Percentiles rank a stretch among this genome's conserved stretches.
These are phyloP conservation scores for Heliopora coerulea DNA, from an alignment of 92 coral and sea anemone species.

Conservation along the genomic window DNA sequence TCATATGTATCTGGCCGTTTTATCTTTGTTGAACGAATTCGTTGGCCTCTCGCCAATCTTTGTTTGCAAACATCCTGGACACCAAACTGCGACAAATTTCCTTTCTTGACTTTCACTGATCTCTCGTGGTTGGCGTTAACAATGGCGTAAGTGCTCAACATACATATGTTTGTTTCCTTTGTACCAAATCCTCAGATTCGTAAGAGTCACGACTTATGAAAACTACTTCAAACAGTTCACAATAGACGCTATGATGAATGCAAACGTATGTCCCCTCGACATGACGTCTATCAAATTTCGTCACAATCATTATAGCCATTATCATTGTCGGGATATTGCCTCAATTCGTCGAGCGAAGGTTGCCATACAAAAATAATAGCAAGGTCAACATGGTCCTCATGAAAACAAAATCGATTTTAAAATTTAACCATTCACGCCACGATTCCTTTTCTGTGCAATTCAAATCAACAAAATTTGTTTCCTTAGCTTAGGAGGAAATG, in stretches of 20 bases:
- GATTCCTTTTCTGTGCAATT: neutral
- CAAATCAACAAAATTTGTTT: neutral
- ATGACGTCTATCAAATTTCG: constrained; percentile 18
- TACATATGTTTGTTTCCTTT: too few species aligned
- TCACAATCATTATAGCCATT: constrained; percentile 8
- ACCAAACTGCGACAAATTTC: neutral
- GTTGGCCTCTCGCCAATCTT: neutral
- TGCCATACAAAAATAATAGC: neutral
- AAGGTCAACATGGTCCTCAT: neutral
- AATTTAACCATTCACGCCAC: neutral
- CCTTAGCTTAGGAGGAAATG: neutral
- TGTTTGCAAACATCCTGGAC: neutral
- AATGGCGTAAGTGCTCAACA: too few species aligned
- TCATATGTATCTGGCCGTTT: neutral
- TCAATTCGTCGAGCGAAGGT: neutral
- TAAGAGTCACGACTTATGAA: too few species aligned
- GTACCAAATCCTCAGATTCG: too few species aligned
- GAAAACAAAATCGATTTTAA: neutral
- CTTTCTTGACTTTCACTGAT: too few species aligned
- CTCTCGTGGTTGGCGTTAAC: too few species aligned
- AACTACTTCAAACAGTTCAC: too few species aligned
- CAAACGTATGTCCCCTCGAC: constrained; percentile 27
- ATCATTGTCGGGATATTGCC: constrained; percentile 19
- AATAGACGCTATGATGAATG: neutral
- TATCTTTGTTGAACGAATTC: neutral